Evolutionary conservation across 1,140 invertebrate species (phyloP), one percentile per base, ranked within the genome.

Genomic region (Adelges cooleyi): DNA sequence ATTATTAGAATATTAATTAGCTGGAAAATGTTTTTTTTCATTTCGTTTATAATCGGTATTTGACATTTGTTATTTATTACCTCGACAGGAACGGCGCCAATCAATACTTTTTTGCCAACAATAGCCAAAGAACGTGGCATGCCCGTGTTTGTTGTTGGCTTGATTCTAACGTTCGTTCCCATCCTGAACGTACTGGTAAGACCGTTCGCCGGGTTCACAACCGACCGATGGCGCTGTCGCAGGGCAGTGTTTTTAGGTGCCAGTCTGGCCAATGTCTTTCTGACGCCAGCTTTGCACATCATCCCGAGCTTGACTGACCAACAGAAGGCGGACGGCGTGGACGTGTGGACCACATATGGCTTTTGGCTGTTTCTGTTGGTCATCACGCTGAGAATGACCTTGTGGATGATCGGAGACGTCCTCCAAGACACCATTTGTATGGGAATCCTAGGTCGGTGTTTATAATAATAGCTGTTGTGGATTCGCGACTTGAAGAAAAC

Each of bases 41-140:
- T n/a, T n/a, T n/a, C n/a, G n/a, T n/a, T n/a, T n/a, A n/a, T n/a
- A n/a, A n/a, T n/a, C n/a, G n/a, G n/a, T n/a, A n/a, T n/a, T n/a
- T n/a, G n/a, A n/a, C n/a, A n/a, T n/a, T n/a, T n/a, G n/a, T n/a
- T n/a, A n/a, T n/a, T n/a, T n/a, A n/a, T n/a, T n/a, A n/a, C n/a
- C n/a, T n/a, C n/a, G n/a, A n/a, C n/a, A 95, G 91, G 85, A 36
- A 87, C 88, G 44, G 86, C 86, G 52, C 86, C 86, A 40, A 77
- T 93, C 44, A 81, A 90, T 33, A 87, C 87, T 51, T 93, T 90
- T 76, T 76, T 93, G 67, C 84, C 88, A 36, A 83, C 83, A 2
- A 85, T 88, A 73, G 89, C 87, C 11, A 82, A 82, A 66, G 86
- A 92, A 73, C 76, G 93, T 53, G 90, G 90, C 49, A 88, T 93